Evolutionary conservation across 2,113 vertebrate species (phyloP), one percentile per base, ranked within the genome.

Genomic region (Oceanites oceanicus): DNA sequence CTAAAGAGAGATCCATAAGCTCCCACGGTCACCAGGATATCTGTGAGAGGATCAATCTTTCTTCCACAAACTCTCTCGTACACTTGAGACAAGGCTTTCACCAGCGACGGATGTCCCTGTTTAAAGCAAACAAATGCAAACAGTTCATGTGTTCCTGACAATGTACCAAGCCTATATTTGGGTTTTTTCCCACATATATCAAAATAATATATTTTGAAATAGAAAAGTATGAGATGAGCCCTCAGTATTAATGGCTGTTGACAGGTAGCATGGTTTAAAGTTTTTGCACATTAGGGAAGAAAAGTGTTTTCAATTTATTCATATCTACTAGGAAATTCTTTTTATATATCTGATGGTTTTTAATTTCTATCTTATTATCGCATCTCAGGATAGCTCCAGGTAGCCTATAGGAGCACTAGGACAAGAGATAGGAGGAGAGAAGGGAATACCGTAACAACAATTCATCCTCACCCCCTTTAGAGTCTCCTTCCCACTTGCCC

Each of bases 1-100:
- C 98, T 98, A 76, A 99, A 99, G 56, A 99, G 98, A 90, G 99
- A 99, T 19, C 99, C 99, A 45, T 99, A 99, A 47, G 97, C 99
- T 81, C 99, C 99, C 7, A 99, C 98, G 2, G 99, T 99, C 65
- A 99, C 99, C 90, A 99, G 97, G 86, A 99, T 98, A 94, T 99
- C 99, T 95, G 98, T 98, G 62, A 99, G 96, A 38, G 99, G 99
- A 92, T 99, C 98, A 8, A 99, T 98, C 71, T 97, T 90, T 20
- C 98, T 98, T 59, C 97, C 98, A 90, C 97, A 98, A 72, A 99
- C 95, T 88, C 98, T 99, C 86, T 98, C 98, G 8, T 99, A 99
- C 12, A 99, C 98, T 90, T 98, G 98, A 85, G 99, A 98, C 21
- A 99, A 97, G 40, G 98, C 99, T 97, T 99, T 99, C 84, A 99